phyloP scores from a whole-genome alignment of 1,140 invertebrate species.

The Pseudoatta argentina region DNA sequence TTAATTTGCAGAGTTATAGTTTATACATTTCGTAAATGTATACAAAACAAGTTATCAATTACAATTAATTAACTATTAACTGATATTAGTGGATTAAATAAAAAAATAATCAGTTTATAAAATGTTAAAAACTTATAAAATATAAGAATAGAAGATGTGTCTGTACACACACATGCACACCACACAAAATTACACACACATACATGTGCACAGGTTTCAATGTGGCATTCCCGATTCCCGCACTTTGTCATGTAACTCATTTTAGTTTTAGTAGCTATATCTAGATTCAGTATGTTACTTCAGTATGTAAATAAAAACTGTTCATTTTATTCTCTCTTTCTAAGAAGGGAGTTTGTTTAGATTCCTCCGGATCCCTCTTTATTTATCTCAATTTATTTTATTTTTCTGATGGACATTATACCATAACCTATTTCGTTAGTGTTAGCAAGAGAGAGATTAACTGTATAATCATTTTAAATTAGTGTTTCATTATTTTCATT shows the following conservation, averaged over 20 bases:
- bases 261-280: not conserved
- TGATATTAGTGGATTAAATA: not conserved
- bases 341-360: not conserved
- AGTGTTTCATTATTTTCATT: not conserved
- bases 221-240: not conserved
- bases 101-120: not conserved
- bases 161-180: too few relatives aligned
- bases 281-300: not conserved
- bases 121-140: too few relatives aligned
- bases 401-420: too few relatives aligned
- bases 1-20: not conserved
- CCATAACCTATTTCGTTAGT: not conserved
- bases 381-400: too few relatives aligned
- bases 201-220: too few relatives aligned
- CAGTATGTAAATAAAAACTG: not conserved
- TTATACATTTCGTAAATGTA: not conserved
- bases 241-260: not conserved
- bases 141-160: too few relatives aligned
- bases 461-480: not conserved
- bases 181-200: too few relatives aligned
- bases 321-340: not conserved
- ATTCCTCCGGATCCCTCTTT: too few relatives aligned
- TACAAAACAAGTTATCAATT: not conserved
- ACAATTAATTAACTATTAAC: not conserved
- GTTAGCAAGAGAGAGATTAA: not conserved